These are phyloP conservation scores for Loxodonta africana DNA, from an alignment of 2,113 vertebrate species.

Conservation along the genomic window DNA sequence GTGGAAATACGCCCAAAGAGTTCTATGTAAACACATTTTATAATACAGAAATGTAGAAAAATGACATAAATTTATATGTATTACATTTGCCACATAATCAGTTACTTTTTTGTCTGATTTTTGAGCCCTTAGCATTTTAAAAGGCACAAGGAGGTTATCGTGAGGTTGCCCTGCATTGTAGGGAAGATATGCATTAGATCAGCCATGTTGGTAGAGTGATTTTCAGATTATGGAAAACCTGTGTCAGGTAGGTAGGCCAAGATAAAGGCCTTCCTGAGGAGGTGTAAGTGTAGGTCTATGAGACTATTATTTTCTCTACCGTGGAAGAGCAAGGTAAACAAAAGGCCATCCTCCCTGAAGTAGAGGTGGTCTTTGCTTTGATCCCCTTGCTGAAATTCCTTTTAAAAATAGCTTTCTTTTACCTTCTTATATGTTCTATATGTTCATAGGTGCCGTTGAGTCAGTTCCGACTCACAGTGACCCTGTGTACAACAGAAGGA, in stretches of 20 bases:
- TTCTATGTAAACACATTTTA: background rate
- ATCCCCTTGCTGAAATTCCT: background rate
- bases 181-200: background rate
- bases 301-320: background rate
- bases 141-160: background rate
- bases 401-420: background rate
- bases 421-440: background rate
- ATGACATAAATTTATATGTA: background rate
- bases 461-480: no score
- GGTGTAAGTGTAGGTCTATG: background rate
- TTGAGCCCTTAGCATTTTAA: background rate
- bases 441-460: background rate
- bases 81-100: background rate
- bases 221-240: conserved; percentile 20
- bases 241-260: background rate
- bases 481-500: no score
- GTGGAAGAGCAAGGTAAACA: background rate
- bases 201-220: background rate
- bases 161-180: background rate
- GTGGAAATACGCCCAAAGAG: background rate
- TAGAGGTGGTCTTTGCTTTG: background rate
- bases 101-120: background rate
- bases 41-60: background rate
- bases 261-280: background rate
- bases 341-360: background rate